Base-by-base conservation (phyloP, 2,888 invertebrate genomes). In the Scaptomyza cyrtandrae region DNA sequence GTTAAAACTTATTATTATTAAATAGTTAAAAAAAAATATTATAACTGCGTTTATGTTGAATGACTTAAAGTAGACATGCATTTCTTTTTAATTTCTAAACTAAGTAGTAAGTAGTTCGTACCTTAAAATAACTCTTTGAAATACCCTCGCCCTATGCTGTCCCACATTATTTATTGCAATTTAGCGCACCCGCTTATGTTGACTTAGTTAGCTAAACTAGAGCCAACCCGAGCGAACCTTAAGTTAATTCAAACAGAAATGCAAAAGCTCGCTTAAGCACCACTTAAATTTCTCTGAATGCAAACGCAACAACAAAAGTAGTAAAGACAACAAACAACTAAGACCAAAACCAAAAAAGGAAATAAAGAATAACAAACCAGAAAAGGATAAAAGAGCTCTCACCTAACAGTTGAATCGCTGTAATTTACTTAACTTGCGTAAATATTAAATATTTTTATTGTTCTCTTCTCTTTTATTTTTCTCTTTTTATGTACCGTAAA, bases 401-500 rank as follows among this genome's bases (percentile, higher is more conserved):
- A 52, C 37, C 59, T 59, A 54, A 39, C 16, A 4, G 41, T 41
- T 57, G 64, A 69, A 63, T 64, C 64, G 60, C 75, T 79, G 79
- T 86, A 86, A 79, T 80, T 88, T 79, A 78, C 80, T 73, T 77
- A 82, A 79, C 70, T 71, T 81, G 74, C 76, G 79, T 78, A 79
- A 86, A 89, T 77, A 90, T 80, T 74, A 79, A 88, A 88, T 90
- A 90, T 89, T 88, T 89, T 85, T 88, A 78, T 85, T 87, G 76
- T 86, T 80, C 88, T 86, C 82, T 69, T 72, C 76, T 80, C 78
- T 83, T 85, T 75, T 85, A 77, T 78, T 88, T 77, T 80, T 87
- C 87, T 75, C 84, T 81, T 84, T 82, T 79, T 88, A 85, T 85
- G 85, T 85, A 88, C 84, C 86, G 86, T 86, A 80, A 81, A 75